These are phyloP conservation scores for Amblyopsis rosae DNA, from an alignment of 2,113 vertebrate genomes.

Conservation along the genomic window DNA sequence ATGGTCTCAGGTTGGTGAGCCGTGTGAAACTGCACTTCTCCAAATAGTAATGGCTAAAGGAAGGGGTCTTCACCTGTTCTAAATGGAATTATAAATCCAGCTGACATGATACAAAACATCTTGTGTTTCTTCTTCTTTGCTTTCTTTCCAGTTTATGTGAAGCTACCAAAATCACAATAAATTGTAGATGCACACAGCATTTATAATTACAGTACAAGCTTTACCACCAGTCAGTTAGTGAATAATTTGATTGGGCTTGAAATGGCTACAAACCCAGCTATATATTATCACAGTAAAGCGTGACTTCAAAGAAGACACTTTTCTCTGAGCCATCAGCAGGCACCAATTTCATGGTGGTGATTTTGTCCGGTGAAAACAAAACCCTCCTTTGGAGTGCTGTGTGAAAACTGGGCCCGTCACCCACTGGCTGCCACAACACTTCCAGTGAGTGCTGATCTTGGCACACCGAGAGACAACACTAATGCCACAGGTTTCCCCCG, in stretches of 20 bases:
- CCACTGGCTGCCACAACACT: conserved; percentile 62
- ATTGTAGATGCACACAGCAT: neutral
- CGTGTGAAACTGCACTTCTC: neutral
- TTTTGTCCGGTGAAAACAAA: conserved; percentile 64
- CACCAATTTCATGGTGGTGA: conserved; percentile 74
- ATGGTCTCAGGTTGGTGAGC: conserved; percentile 24
- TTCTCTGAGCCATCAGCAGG: conserved; percentile 56
- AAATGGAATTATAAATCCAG: conserved; percentile 17
- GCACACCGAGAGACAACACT: conserved; percentile 47
- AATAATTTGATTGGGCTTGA: conserved; percentile 43
- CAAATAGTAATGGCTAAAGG: conserved; percentile 39
- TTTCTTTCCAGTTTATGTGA: too few relatives aligned
- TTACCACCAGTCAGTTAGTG: conserved; percentile 49
- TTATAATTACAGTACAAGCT: conserved; percentile 17
- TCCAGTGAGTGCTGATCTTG: conserved; percentile 63
- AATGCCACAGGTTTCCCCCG: conserved; percentile 48
- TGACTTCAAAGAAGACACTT: conserved; percentile 41
- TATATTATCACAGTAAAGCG: conserved; percentile 43
- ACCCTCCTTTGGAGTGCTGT: conserved; percentile 62
- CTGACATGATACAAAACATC: neutral
- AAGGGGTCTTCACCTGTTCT: conserved; percentile 59
- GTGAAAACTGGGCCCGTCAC: conserved; percentile 64
- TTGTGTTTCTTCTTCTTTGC: too few relatives aligned
- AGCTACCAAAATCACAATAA: conserved; percentile 3
- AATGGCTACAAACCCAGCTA: conserved; percentile 34